These are phyloP conservation scores for Epinephelus malabaricus DNA, from an alignment of 2,797 vertebrate genomes.

Conservation along the genomic window DNA sequence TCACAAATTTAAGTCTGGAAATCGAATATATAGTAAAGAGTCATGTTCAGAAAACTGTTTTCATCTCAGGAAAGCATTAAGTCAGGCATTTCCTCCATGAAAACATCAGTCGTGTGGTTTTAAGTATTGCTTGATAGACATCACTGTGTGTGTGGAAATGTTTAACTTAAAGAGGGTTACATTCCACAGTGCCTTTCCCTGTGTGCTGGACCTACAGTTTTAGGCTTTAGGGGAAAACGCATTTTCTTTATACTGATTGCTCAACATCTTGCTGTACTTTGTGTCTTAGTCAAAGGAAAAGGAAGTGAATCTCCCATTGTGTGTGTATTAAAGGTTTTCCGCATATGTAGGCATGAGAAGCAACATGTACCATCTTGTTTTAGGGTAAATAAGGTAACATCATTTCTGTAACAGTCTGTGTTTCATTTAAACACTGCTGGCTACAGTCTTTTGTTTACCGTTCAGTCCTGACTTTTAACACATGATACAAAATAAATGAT, in stretches of 20 bases:
- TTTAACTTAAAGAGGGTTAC: not conserved
- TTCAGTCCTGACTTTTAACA: not conserved
- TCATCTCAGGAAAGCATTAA: not conserved
- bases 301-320: constrained; percentile 11
- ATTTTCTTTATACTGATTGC: constrained; percentile 1
- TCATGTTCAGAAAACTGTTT: not conserved
- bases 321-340: not conserved
- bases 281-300: constrained; percentile 32
- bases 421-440: not conserved
- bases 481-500: not conserved
- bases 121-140: not conserved
- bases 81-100: not conserved
- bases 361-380: not conserved
- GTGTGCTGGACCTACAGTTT: constrained; percentile 8
- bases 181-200: not conserved
- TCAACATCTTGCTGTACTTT: constrained; percentile 1
- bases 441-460: not conserved
- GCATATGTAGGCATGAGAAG: not conserved
- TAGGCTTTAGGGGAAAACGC: not conserved
- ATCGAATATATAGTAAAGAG: not conserved
- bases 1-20: not conserved
- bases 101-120: not conserved
- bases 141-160: constrained; percentile 3
- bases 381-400: not conserved
- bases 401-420: not conserved